These are phyloP conservation scores for Tinamus major DNA, from an alignment of 2,797 vertebrate species.

Conservation along the genomic window DNA sequence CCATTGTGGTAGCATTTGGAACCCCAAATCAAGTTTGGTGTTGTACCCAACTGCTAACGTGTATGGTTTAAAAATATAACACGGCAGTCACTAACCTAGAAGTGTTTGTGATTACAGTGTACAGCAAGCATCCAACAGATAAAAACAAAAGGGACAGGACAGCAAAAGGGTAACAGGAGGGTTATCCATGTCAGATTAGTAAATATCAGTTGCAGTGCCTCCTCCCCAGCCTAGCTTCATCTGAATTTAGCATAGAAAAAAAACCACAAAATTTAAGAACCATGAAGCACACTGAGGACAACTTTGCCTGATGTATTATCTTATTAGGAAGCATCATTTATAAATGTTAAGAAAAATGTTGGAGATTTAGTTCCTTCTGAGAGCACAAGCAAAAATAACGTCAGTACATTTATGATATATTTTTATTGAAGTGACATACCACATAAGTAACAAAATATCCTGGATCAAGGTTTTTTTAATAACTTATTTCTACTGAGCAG, in stretches of 20 bases:
- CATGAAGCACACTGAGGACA: neutral
- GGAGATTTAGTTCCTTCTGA: slow-evolving; percentile 21
- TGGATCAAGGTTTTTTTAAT: slow-evolving; percentile 24
- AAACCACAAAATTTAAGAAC: neutral
- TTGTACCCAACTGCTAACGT: slow-evolving; percentile 34
- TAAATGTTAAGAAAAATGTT: slow-evolving; percentile 12
- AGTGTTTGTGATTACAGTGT: slow-evolving; percentile 31
- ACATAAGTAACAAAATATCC: slow-evolving; percentile 36
- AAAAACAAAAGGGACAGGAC: slow-evolving; percentile 35
- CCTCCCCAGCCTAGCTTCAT: neutral
- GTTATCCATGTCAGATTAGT: neutral
- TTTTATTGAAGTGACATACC: slow-evolving; percentile 43
- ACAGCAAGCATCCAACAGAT: slow-evolving; percentile 42
- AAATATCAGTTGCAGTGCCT: slow-evolving; percentile 1
- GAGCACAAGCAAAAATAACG: neutral
- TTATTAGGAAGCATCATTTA: slow-evolving; percentile 2
- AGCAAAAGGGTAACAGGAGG: slow-evolving; percentile 12
- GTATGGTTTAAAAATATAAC: slow-evolving; percentile 51
- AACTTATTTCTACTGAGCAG: neutral
- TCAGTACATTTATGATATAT: neutral
- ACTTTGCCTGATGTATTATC: slow-evolving; percentile 41
- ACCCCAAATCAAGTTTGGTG: slow-evolving; percentile 11
- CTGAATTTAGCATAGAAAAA: neutral
- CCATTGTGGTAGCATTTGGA: slow-evolving; percentile 33
- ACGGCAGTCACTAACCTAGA: slow-evolving; percentile 51